Evolutionary conservation across 2,888 invertebrate genomes (phyloP).

Genomic region (Chouioia cunea): DNA sequence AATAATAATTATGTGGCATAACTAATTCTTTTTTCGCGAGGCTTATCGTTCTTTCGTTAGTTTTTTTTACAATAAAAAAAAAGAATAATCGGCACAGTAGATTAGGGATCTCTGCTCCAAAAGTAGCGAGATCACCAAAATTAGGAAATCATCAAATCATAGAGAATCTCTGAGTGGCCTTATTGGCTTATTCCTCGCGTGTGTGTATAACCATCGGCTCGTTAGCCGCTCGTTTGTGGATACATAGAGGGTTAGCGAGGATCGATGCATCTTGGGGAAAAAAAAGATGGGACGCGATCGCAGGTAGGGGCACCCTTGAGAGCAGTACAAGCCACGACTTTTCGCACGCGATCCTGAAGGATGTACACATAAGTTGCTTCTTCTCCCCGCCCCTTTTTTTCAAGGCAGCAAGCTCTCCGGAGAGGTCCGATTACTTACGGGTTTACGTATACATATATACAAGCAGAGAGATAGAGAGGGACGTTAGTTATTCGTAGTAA

Average conservation of each 20-base stretch:
- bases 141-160: too few relatives aligned
- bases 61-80: too few relatives aligned
- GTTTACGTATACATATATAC: not conserved
- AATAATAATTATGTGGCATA: too few relatives aligned
- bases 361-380: slow-evolving; percentile 41
- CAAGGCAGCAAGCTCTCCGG: slow-evolving; percentile 3
- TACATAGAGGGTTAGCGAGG: not conserved
- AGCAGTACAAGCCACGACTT: slow-evolving; percentile 34
- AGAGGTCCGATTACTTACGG: slow-evolving; percentile 42
- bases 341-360: slow-evolving; percentile 18
- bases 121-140: too few relatives aligned
- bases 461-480: not conserved
- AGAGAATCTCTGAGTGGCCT: too few relatives aligned
- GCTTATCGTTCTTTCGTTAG: too few relatives aligned
- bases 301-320: slow-evolving; percentile 42
- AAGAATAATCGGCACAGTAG: too few relatives aligned
- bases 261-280: slow-evolving; percentile 29
- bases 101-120: too few relatives aligned
- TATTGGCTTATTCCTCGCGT: not conserved
- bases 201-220: slow-evolving; percentile 14
- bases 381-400: not conserved
- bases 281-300: slow-evolving; percentile 3
- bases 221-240: slow-evolving; percentile 17
- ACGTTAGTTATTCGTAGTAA: not conserved
- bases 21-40: too few relatives aligned